Conservation (phyloP, 23 tunicate species). For the Styela clava region DNA sequence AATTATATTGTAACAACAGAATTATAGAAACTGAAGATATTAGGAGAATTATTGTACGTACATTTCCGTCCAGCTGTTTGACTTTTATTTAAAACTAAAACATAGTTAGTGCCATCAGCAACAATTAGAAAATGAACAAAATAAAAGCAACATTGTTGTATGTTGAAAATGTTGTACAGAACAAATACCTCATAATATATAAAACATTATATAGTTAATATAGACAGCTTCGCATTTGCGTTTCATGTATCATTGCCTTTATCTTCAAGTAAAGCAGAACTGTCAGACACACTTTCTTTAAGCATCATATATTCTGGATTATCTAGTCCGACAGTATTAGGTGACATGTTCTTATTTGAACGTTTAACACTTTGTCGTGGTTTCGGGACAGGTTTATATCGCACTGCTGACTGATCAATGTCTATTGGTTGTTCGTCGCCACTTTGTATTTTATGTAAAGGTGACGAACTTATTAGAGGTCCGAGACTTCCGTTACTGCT, state of each 20-base stretch:
- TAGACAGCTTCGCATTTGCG: too few species aligned
- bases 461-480: neutral
- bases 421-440: neutral
- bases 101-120: too few species aligned
- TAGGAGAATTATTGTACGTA: too few species aligned
- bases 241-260: neutral
- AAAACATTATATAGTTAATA: too few species aligned
- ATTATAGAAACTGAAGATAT: too few species aligned
- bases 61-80: too few species aligned
- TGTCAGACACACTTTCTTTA: constrained; percentile 2
- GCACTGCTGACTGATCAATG: neutral
- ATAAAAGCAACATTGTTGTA: too few species aligned
- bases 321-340: constrained; percentile 28
- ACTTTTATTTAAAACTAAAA: too few species aligned
- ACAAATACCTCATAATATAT: too few species aligned
- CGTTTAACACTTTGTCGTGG: neutral
- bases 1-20: too few species aligned
- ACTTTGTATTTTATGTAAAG: neutral
- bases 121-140: too few species aligned
- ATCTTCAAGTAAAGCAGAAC: neutral
- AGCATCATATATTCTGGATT: constrained; percentile 87
- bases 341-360: neutral
- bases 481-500: constrained; percentile 17
- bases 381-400: neutral
- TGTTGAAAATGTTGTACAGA: too few species aligned